phyloP scores from a whole-genome alignment of 2,888 invertebrate species.

The Panopea generosa region DNA sequence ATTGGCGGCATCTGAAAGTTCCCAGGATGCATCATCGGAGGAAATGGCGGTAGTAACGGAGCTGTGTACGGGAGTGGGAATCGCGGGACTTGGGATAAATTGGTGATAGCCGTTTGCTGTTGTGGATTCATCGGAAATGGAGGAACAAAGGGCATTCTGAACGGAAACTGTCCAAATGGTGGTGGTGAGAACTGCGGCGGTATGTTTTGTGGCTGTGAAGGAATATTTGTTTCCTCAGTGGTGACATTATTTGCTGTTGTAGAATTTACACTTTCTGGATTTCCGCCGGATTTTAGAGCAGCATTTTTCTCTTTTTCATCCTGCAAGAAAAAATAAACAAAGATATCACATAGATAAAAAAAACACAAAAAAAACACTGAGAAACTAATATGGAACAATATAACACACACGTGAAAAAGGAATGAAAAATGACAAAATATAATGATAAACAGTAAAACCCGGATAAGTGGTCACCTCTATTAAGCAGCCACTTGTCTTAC shows the following conservation, averaged over 20 bases:
- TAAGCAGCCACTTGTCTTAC: no score
- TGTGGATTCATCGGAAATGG: slow-evolving; percentile 49
- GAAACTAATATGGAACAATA: no score
- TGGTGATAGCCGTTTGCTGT: slow-evolving; percentile 6
- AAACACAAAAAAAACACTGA: no score
- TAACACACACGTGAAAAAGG: no score
- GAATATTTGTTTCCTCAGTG: neutral
- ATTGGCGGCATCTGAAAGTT: slow-evolving; percentile 29
- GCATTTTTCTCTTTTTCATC: slow-evolving; percentile 63
- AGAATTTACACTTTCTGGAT: neutral
- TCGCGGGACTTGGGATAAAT: slow-evolving; percentile 39
- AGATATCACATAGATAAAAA: no score
- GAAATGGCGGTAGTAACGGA: slow-evolving; percentile 51
- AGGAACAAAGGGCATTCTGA: slow-evolving; percentile 55
- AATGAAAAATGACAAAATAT: no score
- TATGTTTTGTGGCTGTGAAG: neutral
- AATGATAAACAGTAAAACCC: no score
- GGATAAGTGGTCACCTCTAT: no score
- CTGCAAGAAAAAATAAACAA: slow-evolving; percentile 17
- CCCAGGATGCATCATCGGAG: slow-evolving; percentile 39
- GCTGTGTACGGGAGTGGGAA: slow-evolving; percentile 60
- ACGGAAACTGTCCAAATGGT: slow-evolving; percentile 56
- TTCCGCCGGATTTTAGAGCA: slow-evolving; percentile 34
- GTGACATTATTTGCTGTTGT: slow-evolving; percentile 2
- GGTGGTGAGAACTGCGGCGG: slow-evolving; percentile 30